Percentiles rank a stretch among this genome's conserved stretches.
Evolutionary conservation across 2,113 vertebrate genomes (phyloP).

Genomic region (Elgaria multicarinata): DNA sequence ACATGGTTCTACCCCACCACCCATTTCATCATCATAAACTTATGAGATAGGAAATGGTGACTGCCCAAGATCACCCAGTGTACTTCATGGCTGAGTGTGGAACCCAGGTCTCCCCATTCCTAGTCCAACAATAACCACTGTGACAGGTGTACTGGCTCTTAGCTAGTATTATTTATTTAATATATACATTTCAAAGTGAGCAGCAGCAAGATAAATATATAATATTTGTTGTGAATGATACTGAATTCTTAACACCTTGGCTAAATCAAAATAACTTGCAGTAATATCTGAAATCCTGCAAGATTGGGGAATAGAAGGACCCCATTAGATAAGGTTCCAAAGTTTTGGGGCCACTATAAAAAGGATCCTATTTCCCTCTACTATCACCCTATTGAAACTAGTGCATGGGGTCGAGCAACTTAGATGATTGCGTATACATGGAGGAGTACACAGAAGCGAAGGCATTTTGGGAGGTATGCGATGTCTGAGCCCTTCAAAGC

Average conservation of each 20-base stretch:
- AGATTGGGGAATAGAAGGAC: neutral
- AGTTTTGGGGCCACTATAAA: neutral
- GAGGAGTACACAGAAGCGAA: neutral
- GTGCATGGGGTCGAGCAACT: neutral
- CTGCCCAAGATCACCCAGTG: neutral
- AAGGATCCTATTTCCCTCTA: neutral
- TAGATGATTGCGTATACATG: neutral
- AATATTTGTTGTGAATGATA: neutral
- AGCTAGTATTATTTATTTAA: neutral
- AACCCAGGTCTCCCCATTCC: neutral
- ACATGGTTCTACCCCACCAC: neutral
- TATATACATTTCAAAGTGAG: neutral
- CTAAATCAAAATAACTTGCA: neutral
- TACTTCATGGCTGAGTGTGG: neutral
- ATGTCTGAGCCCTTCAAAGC: neutral
- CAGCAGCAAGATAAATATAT: neutral
- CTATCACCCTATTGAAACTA: too few species aligned
- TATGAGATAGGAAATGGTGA: neutral
- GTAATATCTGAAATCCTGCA: neutral
- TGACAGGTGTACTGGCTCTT: neutral
- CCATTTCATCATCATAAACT: neutral
- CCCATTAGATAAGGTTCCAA: neutral
- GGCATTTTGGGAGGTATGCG: neutral
- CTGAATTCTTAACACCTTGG: neutral
- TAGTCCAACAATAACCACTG: neutral